These are phyloP conservation scores for Marcusenius ussheri DNA, from an alignment of 2,113 vertebrate species.

Conservation along the genomic window DNA sequence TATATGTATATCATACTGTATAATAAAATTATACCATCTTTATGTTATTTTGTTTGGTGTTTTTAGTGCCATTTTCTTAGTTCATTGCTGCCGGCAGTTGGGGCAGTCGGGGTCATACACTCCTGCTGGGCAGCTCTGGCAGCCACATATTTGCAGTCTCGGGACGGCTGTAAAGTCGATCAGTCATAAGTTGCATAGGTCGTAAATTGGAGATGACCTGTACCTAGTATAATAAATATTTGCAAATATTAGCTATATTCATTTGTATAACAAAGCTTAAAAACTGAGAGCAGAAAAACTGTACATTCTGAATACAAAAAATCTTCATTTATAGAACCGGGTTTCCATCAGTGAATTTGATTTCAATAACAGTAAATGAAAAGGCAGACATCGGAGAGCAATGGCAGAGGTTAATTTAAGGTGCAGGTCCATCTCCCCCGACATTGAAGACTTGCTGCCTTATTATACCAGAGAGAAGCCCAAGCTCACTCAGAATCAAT, in stretches of 20 bases:
- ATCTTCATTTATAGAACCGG: not conserved
- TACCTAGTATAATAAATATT: not conserved
- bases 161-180: too few relatives aligned
- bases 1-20: not conserved
- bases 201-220: too few relatives aligned
- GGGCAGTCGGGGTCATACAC: too few relatives aligned
- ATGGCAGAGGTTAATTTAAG: constrained; percentile 8
- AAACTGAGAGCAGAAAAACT: not conserved
- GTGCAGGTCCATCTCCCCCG: not conserved
- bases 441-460: constrained; percentile 3
- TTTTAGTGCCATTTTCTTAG: too few relatives aligned
- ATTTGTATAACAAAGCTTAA: not conserved
- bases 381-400: not conserved
- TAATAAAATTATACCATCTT: not conserved
- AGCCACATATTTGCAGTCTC: too few relatives aligned
- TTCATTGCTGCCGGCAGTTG: too few relatives aligned
- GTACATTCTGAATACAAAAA: not conserved
- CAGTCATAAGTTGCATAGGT: too few relatives aligned
- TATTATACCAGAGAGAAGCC: not conserved
- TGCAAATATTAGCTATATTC: not conserved
- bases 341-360: not conserved
- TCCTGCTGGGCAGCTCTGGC: too few relatives aligned
- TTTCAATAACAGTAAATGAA: not conserved
- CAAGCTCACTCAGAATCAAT: constrained; percentile 14
- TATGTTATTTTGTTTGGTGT: too few relatives aligned